Evolutionary conservation across 1,140 invertebrate species (phyloP).

Genomic region (Brachionus sp.): DNA sequence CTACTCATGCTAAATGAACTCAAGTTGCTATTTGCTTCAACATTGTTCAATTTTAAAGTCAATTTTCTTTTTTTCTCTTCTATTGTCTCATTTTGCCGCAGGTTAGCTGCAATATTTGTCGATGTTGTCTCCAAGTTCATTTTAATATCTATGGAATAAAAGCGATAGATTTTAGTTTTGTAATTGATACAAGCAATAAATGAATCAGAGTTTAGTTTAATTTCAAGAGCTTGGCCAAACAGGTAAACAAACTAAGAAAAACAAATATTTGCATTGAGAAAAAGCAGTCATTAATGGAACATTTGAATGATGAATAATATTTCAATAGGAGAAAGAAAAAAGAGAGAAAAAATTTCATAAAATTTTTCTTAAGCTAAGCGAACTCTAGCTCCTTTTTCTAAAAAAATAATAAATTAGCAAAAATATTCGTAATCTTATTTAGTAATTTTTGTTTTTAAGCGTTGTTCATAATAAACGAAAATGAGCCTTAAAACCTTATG

Average conservation of each 20-base stretch:
- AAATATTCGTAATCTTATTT: slow-evolving; percentile 39
- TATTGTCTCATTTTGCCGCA: neutral
- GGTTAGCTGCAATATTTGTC: neutral
- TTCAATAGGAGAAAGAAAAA: neutral
- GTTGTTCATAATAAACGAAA: slow-evolving; percentile 30
- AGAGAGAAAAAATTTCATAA: slow-evolving; percentile 20
- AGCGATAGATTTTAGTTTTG: neutral
- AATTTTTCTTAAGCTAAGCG: slow-evolving; percentile 27
- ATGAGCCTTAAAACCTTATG: slow-evolving; percentile 10
- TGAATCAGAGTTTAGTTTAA: slow-evolving; percentile 7
- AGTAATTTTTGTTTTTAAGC: slow-evolving; percentile 2
- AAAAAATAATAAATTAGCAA: slow-evolving; percentile 27
- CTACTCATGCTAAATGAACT: slow-evolving; percentile 29
- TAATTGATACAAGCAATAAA: neutral
- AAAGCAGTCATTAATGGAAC: neutral
- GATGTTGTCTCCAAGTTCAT: slow-evolving; percentile 10
- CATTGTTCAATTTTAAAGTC: slow-evolving; percentile 5
- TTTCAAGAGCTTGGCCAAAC: slow-evolving; percentile 19
- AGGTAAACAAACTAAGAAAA: slow-evolving; percentile 23
- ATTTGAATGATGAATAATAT: neutral
- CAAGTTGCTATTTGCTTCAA: neutral
- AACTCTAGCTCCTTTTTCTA: slow-evolving; percentile 35
- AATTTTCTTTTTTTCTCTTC: slow-evolving; percentile 35
- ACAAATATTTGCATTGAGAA: neutral
- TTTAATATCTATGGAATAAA: neutral